Evolutionary conservation across 2,797 vertebrate species (phyloP), one percentile per base, ranked within the genome.

Genomic region (Brachymystax lenok): DNA sequence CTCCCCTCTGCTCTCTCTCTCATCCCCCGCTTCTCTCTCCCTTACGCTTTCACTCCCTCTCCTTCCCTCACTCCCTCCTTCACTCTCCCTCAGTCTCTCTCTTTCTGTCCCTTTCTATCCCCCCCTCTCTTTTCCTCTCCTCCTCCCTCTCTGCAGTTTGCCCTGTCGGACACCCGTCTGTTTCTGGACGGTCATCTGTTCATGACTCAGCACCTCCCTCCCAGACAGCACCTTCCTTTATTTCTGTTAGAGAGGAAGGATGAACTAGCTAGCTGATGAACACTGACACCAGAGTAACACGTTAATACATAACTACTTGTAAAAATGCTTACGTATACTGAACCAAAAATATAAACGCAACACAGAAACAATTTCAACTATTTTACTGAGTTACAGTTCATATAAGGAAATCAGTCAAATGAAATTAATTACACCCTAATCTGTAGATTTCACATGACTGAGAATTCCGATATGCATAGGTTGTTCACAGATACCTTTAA

Each of bases 121-220:
- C 28, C 6, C 12, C 17, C 3, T 21, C 4, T 19, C 27, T 33
- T 6, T 17, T 8, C 7, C 27, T 12, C 16, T 14, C 12, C 21
- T 17, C 46, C 71, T 40, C 24, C 13, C 17, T 79, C 81, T 82
- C 74, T 75, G 81, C 80, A 74, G 80, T 73, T 77, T 74, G 85
- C 84, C 82, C 90, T 85, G 82, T 63, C 73, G 83, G 88, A 85
- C 73, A 79, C 74, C 80, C 52, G 71, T 88, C 88, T 89, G 89
- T 91, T 21, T 33, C 24, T 33, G 64, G 80, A 80, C 83, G 88
- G 90, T 92, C 91, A 93, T 90, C 88, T 85, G 89, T 86, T 91
- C 80, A 82, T 93, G 90, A 93, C 84, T 93, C 91, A 93, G 82
- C 77, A 56, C 52, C 72, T n/a, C 27, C 3, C 33, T 10, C 80